Base-by-base conservation (phyloP, 2,888 invertebrate genomes). In the Drosophila engyochracea region DNA sequence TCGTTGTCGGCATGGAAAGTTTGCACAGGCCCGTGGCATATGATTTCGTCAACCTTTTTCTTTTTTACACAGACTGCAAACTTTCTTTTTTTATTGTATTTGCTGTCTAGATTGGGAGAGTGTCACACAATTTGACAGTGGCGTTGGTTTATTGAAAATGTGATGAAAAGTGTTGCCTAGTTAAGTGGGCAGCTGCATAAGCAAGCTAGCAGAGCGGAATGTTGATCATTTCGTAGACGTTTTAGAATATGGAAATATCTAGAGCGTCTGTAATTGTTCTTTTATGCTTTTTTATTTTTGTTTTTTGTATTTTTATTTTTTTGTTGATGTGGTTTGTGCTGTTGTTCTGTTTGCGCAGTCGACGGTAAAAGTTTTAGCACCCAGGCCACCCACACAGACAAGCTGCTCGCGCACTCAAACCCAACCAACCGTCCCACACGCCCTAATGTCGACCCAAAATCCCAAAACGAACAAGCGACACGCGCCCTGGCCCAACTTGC, bases 401-500 rank as follows among this genome's bases (percentile, higher is more conserved):
- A 72, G 72, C 79, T 70, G 63, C 76, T 70, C 44, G 51, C 62
- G 63, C 60, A 57, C 68, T 58, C 52, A 60, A 41, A 59, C 64
- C 53, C 41, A 59, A 49, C 53, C 58, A 41, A 66, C 47, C 51
- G 60, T 49, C 41, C 28, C 47, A 53, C 53, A 69, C 39, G 1
- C 59, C 58, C 47, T 70, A 70, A 67, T 51, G 74, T 72, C 75
- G 81, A 85, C 73, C 81, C 83, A 76, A 82, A 82, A 70, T 79
- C 78, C 83, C 83, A 85, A 85, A 85, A 85, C 89, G 89, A 89
- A 85, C 87, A 83, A 85, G 85, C 87, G 88, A 83, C 87, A 89
- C 89, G 87, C 89, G 89, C 86, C 79, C 84, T 72, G 80, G 74
- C 75, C 72, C 58, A 67, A 62, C 67, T 73, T 76, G 78, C 66